Conservation (phyloP, 2,797 vertebrate genomes). For the Anguilla anguilla region DNA sequence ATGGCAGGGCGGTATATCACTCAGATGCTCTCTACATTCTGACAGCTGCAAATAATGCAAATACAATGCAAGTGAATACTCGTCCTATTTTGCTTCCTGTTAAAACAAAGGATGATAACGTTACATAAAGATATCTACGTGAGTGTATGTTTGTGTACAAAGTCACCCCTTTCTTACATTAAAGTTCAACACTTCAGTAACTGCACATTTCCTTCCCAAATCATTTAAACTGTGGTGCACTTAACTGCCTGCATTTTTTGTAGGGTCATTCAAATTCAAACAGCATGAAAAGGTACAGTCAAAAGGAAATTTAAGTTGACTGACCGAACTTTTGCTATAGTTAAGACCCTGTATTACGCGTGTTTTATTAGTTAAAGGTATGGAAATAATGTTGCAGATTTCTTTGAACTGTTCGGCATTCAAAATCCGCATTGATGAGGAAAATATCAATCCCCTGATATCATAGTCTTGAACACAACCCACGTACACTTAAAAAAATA, state of each 20-base stretch:
- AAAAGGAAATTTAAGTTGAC: too few species aligned
- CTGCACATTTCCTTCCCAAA: neutral
- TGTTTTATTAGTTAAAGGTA: too few species aligned
- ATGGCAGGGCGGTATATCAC: neutral
- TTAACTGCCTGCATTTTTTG: too few species aligned
- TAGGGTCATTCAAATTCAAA: too few species aligned
- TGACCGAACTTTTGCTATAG: too few species aligned
- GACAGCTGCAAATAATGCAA: neutral
- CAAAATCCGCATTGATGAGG: too few species aligned
- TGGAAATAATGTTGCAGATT: too few species aligned
- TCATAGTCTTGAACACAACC: neutral
- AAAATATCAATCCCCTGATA: too few species aligned
- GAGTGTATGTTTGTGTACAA: neutral
- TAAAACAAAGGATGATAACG: neutral
- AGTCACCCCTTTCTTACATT: neutral
- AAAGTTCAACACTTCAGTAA: neutral
- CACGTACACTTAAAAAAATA: neutral
- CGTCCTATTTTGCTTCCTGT: neutral
- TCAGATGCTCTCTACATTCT: neutral
- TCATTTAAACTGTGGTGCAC: neutral
- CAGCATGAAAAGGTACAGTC: too few species aligned
- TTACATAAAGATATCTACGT: neutral
- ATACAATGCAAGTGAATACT: neutral
- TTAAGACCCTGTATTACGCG: too few species aligned
- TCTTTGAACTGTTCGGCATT: too few species aligned